phyloP scores from a whole-genome alignment of 2,113 vertebrate genomes.

The Mustela lutreola region DNA sequence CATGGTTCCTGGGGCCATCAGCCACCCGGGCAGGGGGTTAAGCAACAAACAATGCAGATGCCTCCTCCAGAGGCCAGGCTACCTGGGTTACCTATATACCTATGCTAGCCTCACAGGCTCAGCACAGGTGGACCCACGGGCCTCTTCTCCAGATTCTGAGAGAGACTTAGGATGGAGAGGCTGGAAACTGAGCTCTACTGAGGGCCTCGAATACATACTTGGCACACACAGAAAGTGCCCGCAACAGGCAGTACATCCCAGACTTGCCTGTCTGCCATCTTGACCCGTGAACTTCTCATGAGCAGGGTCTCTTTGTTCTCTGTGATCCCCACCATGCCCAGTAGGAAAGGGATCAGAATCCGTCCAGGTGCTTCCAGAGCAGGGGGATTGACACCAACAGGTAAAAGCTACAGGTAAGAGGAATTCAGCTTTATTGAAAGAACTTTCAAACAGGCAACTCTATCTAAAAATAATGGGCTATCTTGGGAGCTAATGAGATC shows the following conservation, averaged over 20 bases:
- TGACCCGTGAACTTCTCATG: background rate
- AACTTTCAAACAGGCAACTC: conserved; percentile 25
- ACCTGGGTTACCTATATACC: background rate
- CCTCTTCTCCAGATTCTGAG: background rate
- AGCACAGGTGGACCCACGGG: too few species aligned
- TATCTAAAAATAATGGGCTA: conserved; percentile 77
- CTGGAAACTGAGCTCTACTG: background rate
- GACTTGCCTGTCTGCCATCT: background rate
- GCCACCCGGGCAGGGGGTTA: background rate
- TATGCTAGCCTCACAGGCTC: background rate
- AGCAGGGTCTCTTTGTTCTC: background rate
- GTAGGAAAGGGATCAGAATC: background rate
- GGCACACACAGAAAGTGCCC: background rate
- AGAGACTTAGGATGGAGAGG: background rate
- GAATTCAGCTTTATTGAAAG: background rate
- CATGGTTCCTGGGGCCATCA: background rate
- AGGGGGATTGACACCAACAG: background rate
- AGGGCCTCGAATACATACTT: background rate
- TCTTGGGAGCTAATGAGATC: conserved; percentile 78
- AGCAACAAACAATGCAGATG: fast-evolving
- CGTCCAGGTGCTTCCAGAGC: background rate
- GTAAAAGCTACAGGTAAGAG: conserved; percentile 9
- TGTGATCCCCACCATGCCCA: background rate
- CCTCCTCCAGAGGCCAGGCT: background rate
- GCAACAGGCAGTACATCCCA: background rate